These are phyloP conservation scores for Campylomormyrus tamandua DNA, from an alignment of 2,113 vertebrate genomes.

Conservation along the genomic window DNA sequence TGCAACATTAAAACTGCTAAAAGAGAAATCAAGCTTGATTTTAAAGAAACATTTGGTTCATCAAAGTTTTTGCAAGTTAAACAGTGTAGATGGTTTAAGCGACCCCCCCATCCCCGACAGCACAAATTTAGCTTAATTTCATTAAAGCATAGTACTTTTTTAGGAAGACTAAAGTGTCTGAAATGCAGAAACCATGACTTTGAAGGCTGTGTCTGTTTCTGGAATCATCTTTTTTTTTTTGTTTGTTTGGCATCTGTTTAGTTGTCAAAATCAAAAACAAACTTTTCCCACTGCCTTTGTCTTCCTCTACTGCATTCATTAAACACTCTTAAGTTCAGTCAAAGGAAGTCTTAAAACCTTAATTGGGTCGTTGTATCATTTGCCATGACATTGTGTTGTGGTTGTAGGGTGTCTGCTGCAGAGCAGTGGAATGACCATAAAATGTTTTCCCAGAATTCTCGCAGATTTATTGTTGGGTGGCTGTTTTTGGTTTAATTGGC, in stretches of 20 bases:
- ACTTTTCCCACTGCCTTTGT: background rate
- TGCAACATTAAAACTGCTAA: background rate
- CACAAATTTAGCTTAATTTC: background rate
- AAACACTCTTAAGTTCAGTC: background rate
- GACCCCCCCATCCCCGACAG: background rate
- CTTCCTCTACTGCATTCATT: background rate
- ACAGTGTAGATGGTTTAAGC: background rate
- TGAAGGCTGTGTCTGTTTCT: background rate
- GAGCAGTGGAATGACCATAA: background rate
- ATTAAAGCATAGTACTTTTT: background rate
- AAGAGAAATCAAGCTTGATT: background rate
- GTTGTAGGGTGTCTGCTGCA: background rate
- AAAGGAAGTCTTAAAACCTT: background rate
- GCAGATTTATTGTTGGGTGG: background rate
- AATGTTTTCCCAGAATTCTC: background rate
- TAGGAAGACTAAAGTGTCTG: background rate
- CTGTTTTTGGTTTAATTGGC: background rate
- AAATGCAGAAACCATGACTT: background rate
- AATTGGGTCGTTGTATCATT: background rate
- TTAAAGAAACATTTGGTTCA: background rate
- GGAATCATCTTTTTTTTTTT: background rate
- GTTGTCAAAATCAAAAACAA: background rate
- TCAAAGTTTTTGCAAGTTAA: background rate
- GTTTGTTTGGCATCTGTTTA: background rate
- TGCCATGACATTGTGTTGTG: background rate